These are phyloP conservation scores for Perca flavescens DNA, from an alignment of 2,113 vertebrate species.

Conservation along the genomic window DNA sequence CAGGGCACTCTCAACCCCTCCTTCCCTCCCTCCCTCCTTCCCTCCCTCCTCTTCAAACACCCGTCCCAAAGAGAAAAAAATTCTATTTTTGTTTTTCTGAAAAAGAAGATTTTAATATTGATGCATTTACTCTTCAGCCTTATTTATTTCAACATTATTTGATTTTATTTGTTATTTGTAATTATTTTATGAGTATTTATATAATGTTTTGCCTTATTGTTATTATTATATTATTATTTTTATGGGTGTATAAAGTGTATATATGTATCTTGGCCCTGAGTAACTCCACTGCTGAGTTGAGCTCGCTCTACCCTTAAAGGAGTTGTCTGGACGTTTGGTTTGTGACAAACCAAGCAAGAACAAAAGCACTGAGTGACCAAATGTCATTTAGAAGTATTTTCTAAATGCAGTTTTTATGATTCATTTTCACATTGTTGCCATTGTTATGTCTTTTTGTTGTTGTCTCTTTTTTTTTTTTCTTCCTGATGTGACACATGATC, in stretches of 20 bases:
- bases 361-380: constrained; percentile 87
- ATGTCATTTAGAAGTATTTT: constrained; percentile 75
- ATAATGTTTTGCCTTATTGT: constrained; percentile 77
- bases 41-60: constrained; percentile 32
- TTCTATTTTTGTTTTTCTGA: constrained; percentile 81
- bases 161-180: constrained; percentile 77
- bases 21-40: neutral
- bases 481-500: constrained; percentile 47
- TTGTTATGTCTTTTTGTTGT: constrained; percentile 42
- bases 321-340: constrained; percentile 75
- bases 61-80: constrained; percentile 78
- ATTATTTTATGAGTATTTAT: constrained; percentile 86
- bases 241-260: constrained; percentile 78
- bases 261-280: constrained; percentile 77
- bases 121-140: constrained; percentile 81
- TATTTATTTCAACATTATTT: constrained; percentile 86
- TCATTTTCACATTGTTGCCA: constrained; percentile 48
- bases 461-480: constrained; percentile 15
- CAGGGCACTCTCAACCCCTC: constrained; percentile 42
- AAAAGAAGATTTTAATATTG: constrained; percentile 81
- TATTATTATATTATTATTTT: constrained; percentile 74
- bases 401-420: constrained; percentile 61
- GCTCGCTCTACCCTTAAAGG: constrained; percentile 68
- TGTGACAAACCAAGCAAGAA: constrained; percentile 69
- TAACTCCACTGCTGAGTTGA: constrained; percentile 77